Evolutionary conservation across 2,888 invertebrate species (phyloP).

Genomic region (Mythimna ferrago): DNA sequence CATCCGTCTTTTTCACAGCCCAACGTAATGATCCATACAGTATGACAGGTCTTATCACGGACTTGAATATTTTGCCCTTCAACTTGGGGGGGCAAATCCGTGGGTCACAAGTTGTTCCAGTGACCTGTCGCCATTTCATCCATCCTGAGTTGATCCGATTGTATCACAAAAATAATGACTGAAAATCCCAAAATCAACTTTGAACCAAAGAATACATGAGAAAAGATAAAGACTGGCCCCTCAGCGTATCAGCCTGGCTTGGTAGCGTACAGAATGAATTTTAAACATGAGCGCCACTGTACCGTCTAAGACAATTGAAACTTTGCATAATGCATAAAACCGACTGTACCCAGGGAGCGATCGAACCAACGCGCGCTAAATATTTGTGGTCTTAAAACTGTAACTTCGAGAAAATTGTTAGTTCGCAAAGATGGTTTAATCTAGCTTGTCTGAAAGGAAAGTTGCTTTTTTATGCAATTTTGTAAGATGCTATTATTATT

Average conservation of each 20-base stretch:
- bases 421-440: slow-evolving; percentile 56
- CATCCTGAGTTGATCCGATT: too few species aligned
- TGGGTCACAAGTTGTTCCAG: too few species aligned
- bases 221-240: slow-evolving; percentile 69
- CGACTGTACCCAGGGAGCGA: slow-evolving; percentile 66
- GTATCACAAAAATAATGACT: background rate
- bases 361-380: slow-evolving; percentile 70
- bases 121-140: too few species aligned
- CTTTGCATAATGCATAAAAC: slow-evolving; percentile 83
- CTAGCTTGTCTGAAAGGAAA: slow-evolving; percentile 32
- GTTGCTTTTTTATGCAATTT: slow-evolving; percentile 41
- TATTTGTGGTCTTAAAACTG: slow-evolving; percentile 71
- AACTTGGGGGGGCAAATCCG: too few species aligned
- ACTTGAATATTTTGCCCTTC: too few species aligned
- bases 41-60: too few species aligned
- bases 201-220: slow-evolving; percentile 61
- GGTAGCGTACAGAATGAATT: slow-evolving; percentile 77
- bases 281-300: slow-evolving; percentile 72
- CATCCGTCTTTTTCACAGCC: too few species aligned
- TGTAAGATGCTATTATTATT: background rate
- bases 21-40: too few species aligned
- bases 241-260: slow-evolving; percentile 65
- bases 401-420: slow-evolving; percentile 62
- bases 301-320: slow-evolving; percentile 82
- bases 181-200: slow-evolving; percentile 31